These are phyloP conservation scores for Ormyrus labotus DNA, from an alignment of 2,888 invertebrate species.

Conservation along the genomic window DNA sequence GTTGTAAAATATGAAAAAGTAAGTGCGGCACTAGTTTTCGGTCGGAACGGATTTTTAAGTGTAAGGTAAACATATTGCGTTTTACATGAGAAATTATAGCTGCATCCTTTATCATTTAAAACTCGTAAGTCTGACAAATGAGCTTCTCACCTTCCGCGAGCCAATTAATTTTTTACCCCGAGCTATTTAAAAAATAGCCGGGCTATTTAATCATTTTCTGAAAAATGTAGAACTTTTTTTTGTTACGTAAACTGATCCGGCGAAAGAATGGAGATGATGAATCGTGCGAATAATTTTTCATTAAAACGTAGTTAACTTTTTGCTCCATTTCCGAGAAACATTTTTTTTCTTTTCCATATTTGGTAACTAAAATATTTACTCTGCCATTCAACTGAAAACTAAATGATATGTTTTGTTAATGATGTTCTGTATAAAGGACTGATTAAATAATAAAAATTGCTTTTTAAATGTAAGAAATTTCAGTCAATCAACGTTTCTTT, in stretches of 20 bases:
- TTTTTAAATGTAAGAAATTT: too few relatives aligned
- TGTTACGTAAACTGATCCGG: neutral
- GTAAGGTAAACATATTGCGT: neutral
- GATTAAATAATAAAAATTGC: too few relatives aligned
- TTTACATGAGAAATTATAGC: constrained; percentile 1
- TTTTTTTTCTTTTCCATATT: neutral
- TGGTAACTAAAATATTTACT: too few relatives aligned
- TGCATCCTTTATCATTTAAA: constrained; percentile 18
- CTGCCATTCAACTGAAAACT: too few relatives aligned
- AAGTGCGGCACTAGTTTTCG: too few relatives aligned
- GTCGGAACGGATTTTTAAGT: too few relatives aligned
- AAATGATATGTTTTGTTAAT: too few relatives aligned
- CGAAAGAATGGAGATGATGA: constrained; percentile 19
- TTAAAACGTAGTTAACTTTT: constrained; percentile 23
- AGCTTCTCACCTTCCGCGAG: constrained; percentile 24
- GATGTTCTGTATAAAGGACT: too few relatives aligned
- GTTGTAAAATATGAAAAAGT: too few relatives aligned
- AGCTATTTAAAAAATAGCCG: constrained; percentile 24
- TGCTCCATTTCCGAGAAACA: neutral
- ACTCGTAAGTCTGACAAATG: constrained; percentile 32
- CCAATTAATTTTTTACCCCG: constrained; percentile 35
- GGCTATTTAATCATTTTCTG: constrained; percentile 30
- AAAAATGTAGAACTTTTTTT: constrained; percentile 3
- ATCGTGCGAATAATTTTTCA: constrained; percentile 35
- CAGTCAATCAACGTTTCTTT: too few relatives aligned